Conservation (phyloP, 1,140 invertebrate genomes). For the Heliconius congener region DNA sequence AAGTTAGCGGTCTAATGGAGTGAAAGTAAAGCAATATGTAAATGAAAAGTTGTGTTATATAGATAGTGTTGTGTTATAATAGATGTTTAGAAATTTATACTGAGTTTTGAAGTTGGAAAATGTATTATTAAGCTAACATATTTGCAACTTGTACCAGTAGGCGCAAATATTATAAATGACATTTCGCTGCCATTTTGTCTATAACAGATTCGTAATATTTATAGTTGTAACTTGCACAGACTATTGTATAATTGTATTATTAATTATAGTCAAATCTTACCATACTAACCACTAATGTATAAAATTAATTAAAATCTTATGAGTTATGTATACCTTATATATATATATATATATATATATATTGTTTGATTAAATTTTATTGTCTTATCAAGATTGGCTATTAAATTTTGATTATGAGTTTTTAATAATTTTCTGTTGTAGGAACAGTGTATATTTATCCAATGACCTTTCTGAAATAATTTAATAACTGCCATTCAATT, state of each 20-base stretch:
- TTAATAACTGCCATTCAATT: too few relatives aligned
- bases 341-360: too few relatives aligned
- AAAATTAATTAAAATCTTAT: too few relatives aligned
- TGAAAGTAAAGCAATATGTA: neutral
- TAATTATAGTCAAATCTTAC: too few relatives aligned
- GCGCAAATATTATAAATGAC: constrained; percentile 1
- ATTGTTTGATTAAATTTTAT: too few relatives aligned
- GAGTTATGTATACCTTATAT: too few relatives aligned
- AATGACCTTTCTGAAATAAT: too few relatives aligned
- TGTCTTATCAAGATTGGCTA: too few relatives aligned
- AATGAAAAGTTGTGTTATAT: neutral
- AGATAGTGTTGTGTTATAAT: neutral
- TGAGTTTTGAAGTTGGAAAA: neutral
- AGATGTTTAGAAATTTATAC: neutral
- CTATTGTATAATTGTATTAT: neutral
- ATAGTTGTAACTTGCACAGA: neutral
- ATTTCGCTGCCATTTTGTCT: constrained; percentile 7
- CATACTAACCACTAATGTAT: too few relatives aligned
- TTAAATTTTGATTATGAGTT: too few relatives aligned
- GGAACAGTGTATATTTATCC: too few relatives aligned
- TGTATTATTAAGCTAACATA: neutral
- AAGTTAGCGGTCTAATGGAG: neutral
- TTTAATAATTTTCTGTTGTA: too few relatives aligned
- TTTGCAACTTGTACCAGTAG: neutral
- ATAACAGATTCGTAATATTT: neutral